These are phyloP conservation scores for Porites cylindrica DNA, from an alignment of 92 coral and sea anemone species.

Conservation along the genomic window DNA sequence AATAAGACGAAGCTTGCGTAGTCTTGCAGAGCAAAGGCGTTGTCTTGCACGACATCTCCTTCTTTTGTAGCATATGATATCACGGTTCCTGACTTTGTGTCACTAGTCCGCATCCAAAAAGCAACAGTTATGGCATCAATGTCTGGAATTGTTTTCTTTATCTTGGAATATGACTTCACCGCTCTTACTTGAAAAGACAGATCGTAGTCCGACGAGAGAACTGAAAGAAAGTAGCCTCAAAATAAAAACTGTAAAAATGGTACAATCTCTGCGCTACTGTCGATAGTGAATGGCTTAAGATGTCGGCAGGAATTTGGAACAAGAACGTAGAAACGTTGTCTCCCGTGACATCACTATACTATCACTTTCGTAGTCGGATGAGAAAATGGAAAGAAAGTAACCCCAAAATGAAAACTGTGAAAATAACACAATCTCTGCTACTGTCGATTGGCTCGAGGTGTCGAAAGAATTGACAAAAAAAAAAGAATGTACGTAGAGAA, in stretches of 20 bases:
- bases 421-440: too few species aligned
- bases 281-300: too few species aligned
- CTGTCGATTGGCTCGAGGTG: too few species aligned
- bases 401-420: too few species aligned
- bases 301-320: too few species aligned
- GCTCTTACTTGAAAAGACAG: constrained; percentile 69
- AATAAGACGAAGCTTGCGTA: constrained; percentile 66
- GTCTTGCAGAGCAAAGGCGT: constrained; percentile 84
- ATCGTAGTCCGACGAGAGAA: constrained; percentile 79
- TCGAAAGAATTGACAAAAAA: too few species aligned
- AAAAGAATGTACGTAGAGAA: too few species aligned
- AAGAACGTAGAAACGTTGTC: too few species aligned
- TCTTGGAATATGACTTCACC: constrained; percentile 53
- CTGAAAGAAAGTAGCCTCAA: constrained; percentile 32
- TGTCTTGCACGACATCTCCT: constrained; percentile 73
- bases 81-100: constrained; percentile 74
- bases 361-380: too few species aligned
- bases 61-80: constrained; percentile 73
- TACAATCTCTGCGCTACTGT: too few species aligned
- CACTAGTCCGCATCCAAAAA: constrained; percentile 82
- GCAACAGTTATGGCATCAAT: constrained; percentile 68
- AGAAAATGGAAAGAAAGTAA: too few species aligned
- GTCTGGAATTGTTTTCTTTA: constrained; percentile 70
- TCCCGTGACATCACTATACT: too few species aligned
- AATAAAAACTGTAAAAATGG: not conserved